Evolutionary conservation across 2,888 invertebrate species (phyloP), one percentile per base, ranked within the genome.

Genomic region (Agrochola litura): DNA sequence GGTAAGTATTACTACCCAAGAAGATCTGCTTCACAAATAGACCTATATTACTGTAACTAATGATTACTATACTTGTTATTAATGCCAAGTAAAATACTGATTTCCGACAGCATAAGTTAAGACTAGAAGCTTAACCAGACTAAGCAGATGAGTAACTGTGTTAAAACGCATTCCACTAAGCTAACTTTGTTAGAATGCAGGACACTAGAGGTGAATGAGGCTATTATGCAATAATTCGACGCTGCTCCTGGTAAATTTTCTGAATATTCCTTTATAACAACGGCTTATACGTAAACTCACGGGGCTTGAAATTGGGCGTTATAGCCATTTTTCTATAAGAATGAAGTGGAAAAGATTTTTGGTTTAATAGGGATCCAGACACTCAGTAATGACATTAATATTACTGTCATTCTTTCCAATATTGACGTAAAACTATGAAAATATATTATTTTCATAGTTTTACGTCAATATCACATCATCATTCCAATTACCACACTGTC

Each of bases 141-240:
- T 49, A 73, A 25, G 16, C 49, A 25, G 49, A 74, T 65, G 68
- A 73, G 58, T 88, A 83, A 88, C 86, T 86, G 81, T 74, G 84
- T 87, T 86, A 84, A 86, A 84, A 56, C 76, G 82, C 81, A 86
- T 86, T 89, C 80, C 85, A 76, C 81, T 64, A 67, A 68, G 81
- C 69, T 71, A 85, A 84, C 83, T 78, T 75, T 70, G 69, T 72
- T 64, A 81, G 19, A 61, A 69, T 60, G 60, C 65, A 60, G 58
- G 22, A 80, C 74, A 79, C 68, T 77, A 74, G 52, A 61, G 43
- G 77, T 88, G 87, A 89, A 89, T 89, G 79, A 85, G 82, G 73
- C 86, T 83, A 82, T 89, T 85, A 86, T 80, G 76, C 83, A 74
- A 88, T 89, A 86, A 88, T 89, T 77, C 72, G 82, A 19, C 61